A percentile compares a stretch with the other conserved stretches of the same genome.
phyloP scores from a whole-genome alignment of 2,113 vertebrate genomes.

The Pelecanus crispus region DNA sequence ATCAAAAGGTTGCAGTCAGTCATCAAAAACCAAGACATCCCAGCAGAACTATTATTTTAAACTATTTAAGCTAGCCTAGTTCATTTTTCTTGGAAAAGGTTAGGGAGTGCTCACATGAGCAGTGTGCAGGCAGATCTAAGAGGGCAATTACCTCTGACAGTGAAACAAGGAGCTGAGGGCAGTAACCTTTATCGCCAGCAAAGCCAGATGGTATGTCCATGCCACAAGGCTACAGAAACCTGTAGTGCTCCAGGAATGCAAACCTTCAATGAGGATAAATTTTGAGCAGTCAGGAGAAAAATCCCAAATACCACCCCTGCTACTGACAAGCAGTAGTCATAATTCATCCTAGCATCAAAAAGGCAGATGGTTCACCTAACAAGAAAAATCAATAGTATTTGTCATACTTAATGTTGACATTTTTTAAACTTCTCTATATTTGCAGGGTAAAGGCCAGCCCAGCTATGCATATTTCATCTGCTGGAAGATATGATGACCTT shows the following conservation, averaged over 20 bases:
- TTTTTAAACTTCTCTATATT: slow-evolving; percentile 50
- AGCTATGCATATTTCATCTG: slow-evolving; percentile 49
- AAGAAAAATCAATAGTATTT: slow-evolving; percentile 47
- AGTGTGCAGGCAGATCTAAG: neutral
- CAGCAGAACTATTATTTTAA: neutral
- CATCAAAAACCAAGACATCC: neutral
- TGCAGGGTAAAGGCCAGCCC: slow-evolving; percentile 36
- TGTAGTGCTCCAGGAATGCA: neutral
- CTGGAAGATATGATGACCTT: slow-evolving; percentile 34
- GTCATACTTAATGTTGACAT: slow-evolving; percentile 48
- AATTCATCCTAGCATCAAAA: slow-evolving; percentile 36
- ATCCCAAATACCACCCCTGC: neutral
- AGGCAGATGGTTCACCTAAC: slow-evolving; percentile 34
- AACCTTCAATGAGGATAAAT: neutral
- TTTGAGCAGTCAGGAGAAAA: neutral
- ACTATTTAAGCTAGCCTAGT: neutral
- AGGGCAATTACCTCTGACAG: neutral
- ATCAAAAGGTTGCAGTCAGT: neutral
- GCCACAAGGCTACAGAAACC: neutral
- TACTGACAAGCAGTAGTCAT: neutral
- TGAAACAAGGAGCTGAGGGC: neutral
- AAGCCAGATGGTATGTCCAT: neutral
- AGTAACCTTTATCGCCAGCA: slow-evolving; percentile 38
- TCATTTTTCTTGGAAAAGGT: slow-evolving; percentile 10
- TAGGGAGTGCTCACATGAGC: neutral